Evolutionary conservation across 2,113 vertebrate genomes (phyloP), one percentile per base, ranked within the genome.

Genomic region (Conger conger): DNA sequence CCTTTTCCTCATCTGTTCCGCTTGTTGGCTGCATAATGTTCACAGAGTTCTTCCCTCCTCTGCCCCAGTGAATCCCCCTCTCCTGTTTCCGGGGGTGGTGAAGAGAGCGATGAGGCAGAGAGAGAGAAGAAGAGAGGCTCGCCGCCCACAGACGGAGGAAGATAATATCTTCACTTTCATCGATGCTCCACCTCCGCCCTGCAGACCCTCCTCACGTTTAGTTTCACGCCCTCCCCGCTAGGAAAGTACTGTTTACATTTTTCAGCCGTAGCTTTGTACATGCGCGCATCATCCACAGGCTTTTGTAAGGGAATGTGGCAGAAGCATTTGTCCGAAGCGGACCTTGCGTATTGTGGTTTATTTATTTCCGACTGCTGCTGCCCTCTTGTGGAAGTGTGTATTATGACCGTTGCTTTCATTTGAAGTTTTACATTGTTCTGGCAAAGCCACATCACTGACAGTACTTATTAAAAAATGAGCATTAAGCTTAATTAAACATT

Each of bases 41-140:
- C 33, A 23, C 16, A 68, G 8, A 63, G 16, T 82, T 11, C 50
- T 42, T 36, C 27, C 45, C 45, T 54, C 18, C 45, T 82, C 27
- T 45, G 3, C 80, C 53, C 57, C 86, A 94, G 93, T 85, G 86
- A 89, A 68, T 87, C 85, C 45, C 76, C 84, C 37, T 77, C 93
- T 33, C 77, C 87, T 0, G 87, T 87, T 0, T 88, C 92, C 30
- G 89, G 76, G 0, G 85, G 90, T 4, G 40, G 89, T 42, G 95
- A 94, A 13, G 90, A 91, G 15, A 88, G 89, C 0, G 93, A 94
- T 73, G 92, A 88, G 63, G 87, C 87, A 86, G 94, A 93, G 42
- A 92, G 80, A 40, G 93, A 93, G 86, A 90, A 85, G 82, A 87
- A 91, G 30, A 92, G 89, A 17, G 83, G 83, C 0, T 90, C 92